These are phyloP conservation scores for Chromis chromis DNA, from an alignment of 2,797 vertebrate genomes.

Conservation along the genomic window DNA sequence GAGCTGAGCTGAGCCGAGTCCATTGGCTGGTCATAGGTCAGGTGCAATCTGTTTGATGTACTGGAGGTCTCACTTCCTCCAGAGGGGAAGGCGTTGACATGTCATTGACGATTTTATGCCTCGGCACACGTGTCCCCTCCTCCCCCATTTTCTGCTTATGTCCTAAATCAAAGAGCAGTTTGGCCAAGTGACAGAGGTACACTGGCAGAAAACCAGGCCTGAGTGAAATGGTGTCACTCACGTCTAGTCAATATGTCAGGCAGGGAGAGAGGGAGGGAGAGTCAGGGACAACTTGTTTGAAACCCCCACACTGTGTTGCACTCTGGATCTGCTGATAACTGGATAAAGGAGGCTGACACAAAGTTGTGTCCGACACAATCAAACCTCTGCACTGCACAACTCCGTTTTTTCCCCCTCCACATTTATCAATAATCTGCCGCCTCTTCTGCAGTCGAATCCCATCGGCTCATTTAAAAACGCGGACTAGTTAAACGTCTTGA, in stretches of 20 bases:
- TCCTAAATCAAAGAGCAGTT: constrained; percentile 75
- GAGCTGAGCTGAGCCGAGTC: constrained; percentile 35
- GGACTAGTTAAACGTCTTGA: constrained; percentile 44
- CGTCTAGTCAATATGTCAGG: constrained; percentile 57
- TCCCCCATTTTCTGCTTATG: constrained; percentile 41
- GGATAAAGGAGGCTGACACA: constrained; percentile 19
- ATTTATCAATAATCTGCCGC: constrained; percentile 63
- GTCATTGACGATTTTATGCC: constrained; percentile 70
- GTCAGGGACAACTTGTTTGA: constrained; percentile 40
- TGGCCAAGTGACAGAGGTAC: constrained; percentile 58
- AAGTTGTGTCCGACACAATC: constrained; percentile 33
- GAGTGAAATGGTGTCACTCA: constrained; percentile 64
- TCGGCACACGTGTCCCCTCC: constrained; percentile 3
- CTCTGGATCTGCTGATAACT: constrained; percentile 32
- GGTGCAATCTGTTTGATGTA: constrained; percentile 71
- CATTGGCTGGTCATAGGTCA: constrained; percentile 69
- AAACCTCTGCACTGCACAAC: constrained; percentile 14
- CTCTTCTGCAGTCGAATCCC: constrained; percentile 45
- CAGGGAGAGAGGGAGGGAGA: background rate
- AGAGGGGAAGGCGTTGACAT: constrained; percentile 55
- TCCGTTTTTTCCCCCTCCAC: constrained; percentile 21
- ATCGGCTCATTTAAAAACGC: constrained; percentile 56
- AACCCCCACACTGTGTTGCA: constrained; percentile 20
- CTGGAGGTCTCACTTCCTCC: constrained; percentile 54
- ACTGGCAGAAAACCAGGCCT: constrained; percentile 53